Percentiles rank a stretch among this genome's conserved stretches.
These are phyloP conservation scores for Trigoniulus corallinus DNA, from an alignment of 1,140 invertebrate species.

Conservation along the genomic window DNA sequence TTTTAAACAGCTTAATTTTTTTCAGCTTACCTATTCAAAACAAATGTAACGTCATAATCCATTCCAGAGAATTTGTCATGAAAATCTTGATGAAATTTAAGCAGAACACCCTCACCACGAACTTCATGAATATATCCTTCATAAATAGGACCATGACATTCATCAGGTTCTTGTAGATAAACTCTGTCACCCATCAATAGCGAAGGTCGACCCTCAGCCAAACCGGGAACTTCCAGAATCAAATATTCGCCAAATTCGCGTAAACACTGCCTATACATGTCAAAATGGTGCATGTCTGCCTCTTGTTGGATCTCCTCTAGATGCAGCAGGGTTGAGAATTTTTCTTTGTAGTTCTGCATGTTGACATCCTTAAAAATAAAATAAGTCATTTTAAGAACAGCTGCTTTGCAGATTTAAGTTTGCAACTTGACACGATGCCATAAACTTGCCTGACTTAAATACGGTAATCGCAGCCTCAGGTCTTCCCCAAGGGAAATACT, in stretches of 20 bases:
- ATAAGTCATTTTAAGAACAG: no score
- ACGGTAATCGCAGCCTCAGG: neutral
- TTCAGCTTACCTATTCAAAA: neutral
- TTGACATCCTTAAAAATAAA: neutral
- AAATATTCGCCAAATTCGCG: slow-evolving; percentile 45
- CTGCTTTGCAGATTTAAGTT: neutral
- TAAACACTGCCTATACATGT: slow-evolving; percentile 39
- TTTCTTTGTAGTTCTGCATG: slow-evolving; percentile 21
- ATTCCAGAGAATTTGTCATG: slow-evolving; percentile 46
- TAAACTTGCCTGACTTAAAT: neutral
- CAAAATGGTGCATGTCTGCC: slow-evolving; percentile 46
- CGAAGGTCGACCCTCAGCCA: slow-evolving; percentile 68
- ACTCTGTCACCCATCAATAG: slow-evolving; percentile 61
- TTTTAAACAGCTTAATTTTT: slow-evolving; percentile 10
- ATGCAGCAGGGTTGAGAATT: slow-evolving; percentile 52
- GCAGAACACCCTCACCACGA: slow-evolving; percentile 38
- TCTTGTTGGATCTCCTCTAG: slow-evolving; percentile 52
- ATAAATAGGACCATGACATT: slow-evolving; percentile 24
- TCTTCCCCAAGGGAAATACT: neutral
- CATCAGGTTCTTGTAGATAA: slow-evolving; percentile 27
- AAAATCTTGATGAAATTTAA: slow-evolving; percentile 56
- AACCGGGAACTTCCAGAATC: slow-evolving; percentile 52
- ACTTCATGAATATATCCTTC: slow-evolving; percentile 68
- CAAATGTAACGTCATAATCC: slow-evolving; percentile 32
- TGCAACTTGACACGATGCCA: neutral